phyloP scores from a whole-genome alignment of 2,113 vertebrate species.

The Pleuronectes platessa region DNA sequence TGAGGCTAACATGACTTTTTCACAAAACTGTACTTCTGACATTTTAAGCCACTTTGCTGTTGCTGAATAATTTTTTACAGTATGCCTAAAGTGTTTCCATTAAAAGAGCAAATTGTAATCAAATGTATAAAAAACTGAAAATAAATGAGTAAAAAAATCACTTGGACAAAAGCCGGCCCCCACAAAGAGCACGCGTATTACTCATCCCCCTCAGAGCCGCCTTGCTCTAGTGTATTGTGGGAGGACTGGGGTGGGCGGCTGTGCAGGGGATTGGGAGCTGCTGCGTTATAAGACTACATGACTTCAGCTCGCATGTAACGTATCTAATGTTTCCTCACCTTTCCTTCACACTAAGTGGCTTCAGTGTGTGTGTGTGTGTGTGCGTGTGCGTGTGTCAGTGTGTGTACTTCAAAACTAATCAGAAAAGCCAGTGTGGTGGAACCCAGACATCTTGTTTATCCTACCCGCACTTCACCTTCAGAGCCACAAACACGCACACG shows the following conservation, averaged over 20 bases:
- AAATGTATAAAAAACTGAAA: constrained; percentile 27
- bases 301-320: constrained; percentile 46
- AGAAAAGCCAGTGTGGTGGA: constrained; percentile 67
- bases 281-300: constrained; percentile 44
- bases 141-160: constrained; percentile 16
- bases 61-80: constrained; percentile 36
- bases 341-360: constrained; percentile 30
- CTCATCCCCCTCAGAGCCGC: constrained; percentile 71
- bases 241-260: constrained; percentile 70
- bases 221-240: constrained; percentile 69
- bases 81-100: constrained; percentile 21
- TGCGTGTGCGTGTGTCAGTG: background rate
- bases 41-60: constrained; percentile 39
- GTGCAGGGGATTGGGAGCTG: constrained; percentile 59
- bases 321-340: constrained; percentile 43
- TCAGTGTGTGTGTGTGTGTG: constrained; percentile 1
- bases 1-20: constrained; percentile 29
- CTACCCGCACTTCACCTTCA: constrained; percentile 69
- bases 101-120: constrained; percentile 47
- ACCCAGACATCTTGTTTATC: constrained; percentile 69
- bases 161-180: constrained; percentile 58
- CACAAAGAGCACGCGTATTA: constrained; percentile 62
- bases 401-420: constrained; percentile 65
- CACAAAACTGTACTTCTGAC: constrained; percentile 45
- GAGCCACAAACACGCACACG: constrained; percentile 19